These are phyloP conservation scores for Hirundo rustica DNA, from an alignment of 2,797 vertebrate genomes.

Conservation along the genomic window DNA sequence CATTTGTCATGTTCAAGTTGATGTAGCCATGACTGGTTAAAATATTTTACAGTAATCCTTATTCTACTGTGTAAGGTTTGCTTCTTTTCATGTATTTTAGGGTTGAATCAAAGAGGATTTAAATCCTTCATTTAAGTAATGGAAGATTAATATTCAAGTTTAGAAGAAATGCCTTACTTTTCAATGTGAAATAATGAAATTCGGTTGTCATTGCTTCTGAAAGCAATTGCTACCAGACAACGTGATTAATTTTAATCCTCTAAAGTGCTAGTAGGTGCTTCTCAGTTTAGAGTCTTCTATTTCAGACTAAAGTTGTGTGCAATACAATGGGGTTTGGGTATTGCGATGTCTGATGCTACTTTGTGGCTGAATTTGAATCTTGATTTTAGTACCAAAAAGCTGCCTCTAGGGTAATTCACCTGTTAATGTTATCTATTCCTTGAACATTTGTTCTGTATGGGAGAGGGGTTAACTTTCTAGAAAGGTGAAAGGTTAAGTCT, in stretches of 20 bases:
- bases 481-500: neutral
- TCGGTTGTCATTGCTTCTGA: neutral
- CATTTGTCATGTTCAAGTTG: neutral
- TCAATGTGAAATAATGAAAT: neutral
- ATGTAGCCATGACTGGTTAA: neutral
- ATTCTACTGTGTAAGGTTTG: neutral
- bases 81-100: neutral
- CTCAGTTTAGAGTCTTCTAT: neutral
- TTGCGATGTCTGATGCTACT: neutral
- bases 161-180: neutral
- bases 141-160: neutral
- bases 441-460: neutral
- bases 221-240: neutral
- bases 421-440: neutral
- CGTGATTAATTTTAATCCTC: rapidly evolving
- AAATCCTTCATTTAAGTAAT: neutral
- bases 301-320: neutral
- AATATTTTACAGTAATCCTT: neutral
- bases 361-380: neutral
- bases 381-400: neutral
- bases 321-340: neutral
- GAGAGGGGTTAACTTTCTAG: neutral
- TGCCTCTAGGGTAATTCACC: neutral
- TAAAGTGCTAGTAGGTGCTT: neutral
- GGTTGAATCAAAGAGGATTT: neutral